These are phyloP conservation scores for Hypercompe scribonia DNA, from an alignment of 2,888 invertebrate genomes.

Conservation along the genomic window DNA sequence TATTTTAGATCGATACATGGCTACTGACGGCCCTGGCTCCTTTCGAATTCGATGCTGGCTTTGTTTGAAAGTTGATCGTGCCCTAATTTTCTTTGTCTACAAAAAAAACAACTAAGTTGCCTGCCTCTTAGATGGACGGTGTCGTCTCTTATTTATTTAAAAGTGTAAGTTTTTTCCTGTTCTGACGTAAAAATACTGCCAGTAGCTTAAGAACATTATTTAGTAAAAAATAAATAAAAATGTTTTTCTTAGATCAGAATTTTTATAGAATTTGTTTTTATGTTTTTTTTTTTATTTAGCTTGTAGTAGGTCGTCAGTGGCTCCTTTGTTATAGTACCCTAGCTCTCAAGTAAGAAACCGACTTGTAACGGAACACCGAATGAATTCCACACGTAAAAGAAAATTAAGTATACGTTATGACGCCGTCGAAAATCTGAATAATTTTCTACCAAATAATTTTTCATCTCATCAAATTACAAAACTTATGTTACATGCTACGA, in stretches of 20 bases:
- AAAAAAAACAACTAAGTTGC: conserved; percentile 48
- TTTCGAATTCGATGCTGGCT: conserved; percentile 46
- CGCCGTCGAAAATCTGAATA: neutral
- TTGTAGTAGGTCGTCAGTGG: neutral
- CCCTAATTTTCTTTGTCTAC: conserved; percentile 54
- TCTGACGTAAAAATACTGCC: neutral
- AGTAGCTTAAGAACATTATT: neutral
- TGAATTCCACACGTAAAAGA: neutral
- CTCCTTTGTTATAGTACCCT: neutral
- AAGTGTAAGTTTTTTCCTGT: conserved; percentile 13
- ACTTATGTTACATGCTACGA: neutral
- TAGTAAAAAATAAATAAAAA: neutral
- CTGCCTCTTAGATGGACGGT: conserved; percentile 34
- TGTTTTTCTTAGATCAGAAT: neutral
- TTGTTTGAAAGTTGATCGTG: conserved; percentile 57
- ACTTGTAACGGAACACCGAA: neutral
- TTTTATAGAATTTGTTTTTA: neutral
- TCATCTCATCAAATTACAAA: neutral
- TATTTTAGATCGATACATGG: conserved; percentile 26
- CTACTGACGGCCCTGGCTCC: conserved; percentile 33
- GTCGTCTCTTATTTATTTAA: conserved; percentile 39
- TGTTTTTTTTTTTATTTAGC: neutral
- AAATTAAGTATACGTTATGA: too few species aligned
- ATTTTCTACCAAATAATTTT: neutral
- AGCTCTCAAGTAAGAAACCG: neutral